A percentile compares a stretch with the other conserved stretches of the same genome.
These are phyloP conservation scores for Gallinago nigripennis DNA, from an alignment of 2,797 vertebrate genomes.

Conservation along the genomic window DNA sequence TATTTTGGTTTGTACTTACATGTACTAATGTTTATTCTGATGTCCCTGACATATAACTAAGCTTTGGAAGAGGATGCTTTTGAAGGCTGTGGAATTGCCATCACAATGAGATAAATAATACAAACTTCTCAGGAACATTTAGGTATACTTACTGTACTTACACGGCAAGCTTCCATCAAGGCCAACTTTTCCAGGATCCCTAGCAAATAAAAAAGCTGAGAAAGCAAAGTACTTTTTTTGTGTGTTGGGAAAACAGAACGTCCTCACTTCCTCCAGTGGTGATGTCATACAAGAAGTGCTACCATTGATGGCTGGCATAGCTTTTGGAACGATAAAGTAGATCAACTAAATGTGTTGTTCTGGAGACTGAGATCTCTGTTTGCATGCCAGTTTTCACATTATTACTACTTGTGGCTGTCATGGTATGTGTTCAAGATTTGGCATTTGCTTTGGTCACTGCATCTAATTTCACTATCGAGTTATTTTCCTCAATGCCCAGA, in stretches of 20 bases:
- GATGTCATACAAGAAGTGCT: background rate
- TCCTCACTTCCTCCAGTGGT: background rate
- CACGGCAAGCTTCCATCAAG: background rate
- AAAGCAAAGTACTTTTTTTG: background rate
- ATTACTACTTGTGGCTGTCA: background rate
- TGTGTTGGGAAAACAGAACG: background rate
- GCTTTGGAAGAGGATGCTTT: background rate
- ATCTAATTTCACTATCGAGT: constrained; percentile 3
- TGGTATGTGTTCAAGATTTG: constrained; percentile 12
- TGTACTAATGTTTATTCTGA: background rate
- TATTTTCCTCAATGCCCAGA: constrained; percentile 10
- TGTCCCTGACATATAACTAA: background rate
- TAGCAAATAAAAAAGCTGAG: background rate
- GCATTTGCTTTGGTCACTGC: constrained; percentile 30
- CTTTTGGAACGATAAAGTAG: background rate
- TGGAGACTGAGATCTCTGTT: background rate
- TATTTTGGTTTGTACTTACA: background rate
- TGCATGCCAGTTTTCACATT: constrained; percentile 41
- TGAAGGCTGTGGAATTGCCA: background rate
- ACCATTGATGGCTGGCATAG: background rate
- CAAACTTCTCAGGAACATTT: background rate
- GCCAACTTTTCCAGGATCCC: background rate
- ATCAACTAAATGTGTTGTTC: constrained; percentile 9
- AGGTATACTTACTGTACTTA: background rate
- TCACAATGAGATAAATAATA: background rate